Conservation (phyloP, 2,888 invertebrate genomes). For the Xestia ashworthii region DNA sequence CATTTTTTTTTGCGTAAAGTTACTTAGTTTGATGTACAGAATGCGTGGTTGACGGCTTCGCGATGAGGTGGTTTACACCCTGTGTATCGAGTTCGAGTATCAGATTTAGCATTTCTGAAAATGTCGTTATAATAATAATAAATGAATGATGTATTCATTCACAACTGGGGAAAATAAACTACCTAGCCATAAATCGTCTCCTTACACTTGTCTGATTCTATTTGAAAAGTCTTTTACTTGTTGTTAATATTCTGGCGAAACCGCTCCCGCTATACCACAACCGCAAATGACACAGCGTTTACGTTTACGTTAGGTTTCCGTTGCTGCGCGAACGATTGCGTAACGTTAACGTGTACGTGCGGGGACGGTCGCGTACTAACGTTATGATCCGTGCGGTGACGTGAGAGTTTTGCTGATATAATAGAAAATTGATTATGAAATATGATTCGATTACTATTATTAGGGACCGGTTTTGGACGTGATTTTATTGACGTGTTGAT, state of each 20-base stretch:
- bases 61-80: too few relatives aligned
- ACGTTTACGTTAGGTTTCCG: slow-evolving; percentile 54
- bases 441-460: slow-evolving; percentile 39
- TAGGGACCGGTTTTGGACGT: neutral
- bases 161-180: neutral
- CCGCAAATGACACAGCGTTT: slow-evolving; percentile 51
- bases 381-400: slow-evolving; percentile 61
- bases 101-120: neutral
- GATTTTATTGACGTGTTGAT: neutral
- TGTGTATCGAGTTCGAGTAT: neutral
- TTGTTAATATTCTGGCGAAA: neutral
- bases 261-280: slow-evolving; percentile 41
- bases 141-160: neutral
- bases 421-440: slow-evolving; percentile 64
- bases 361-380: slow-evolving; percentile 15
- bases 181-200: neutral
- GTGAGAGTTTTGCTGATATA: slow-evolving; percentile 61
- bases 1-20: too few relatives aligned
- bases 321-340: slow-evolving; percentile 41
- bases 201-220: too few relatives aligned
- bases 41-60: too few relatives aligned
- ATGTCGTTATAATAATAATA: neutral
- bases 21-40: too few relatives aligned
- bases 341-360: slow-evolving; percentile 63
- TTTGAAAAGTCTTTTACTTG: neutral